A percentile compares a stretch with the other conserved stretches of the same genome.
phyloP scores from a whole-genome alignment of 2,888 invertebrate species.

The Belgica antarctica region DNA sequence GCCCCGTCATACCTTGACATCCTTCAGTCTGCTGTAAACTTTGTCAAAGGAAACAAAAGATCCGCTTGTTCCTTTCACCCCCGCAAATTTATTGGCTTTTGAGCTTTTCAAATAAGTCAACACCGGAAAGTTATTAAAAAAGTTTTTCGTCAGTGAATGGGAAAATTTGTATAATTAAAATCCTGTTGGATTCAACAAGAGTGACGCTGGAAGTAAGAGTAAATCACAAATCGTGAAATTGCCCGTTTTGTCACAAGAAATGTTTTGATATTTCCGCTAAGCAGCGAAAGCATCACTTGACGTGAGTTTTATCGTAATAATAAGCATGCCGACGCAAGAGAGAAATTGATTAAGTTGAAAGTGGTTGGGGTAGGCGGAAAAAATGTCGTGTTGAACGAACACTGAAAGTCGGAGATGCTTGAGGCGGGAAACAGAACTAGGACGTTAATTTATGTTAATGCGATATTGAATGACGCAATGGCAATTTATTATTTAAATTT shows the following conservation, averaged over 20 bases:
- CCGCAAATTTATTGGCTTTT: not conserved
- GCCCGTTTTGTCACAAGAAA: not conserved
- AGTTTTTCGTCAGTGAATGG: not conserved
- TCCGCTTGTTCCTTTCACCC: no score
- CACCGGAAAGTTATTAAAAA: not conserved
- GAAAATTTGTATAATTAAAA: not conserved
- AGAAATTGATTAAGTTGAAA: conserved; percentile 11
- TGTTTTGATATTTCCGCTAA: not conserved
- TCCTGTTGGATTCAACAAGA: not conserved
- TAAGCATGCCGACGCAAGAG: conserved; percentile 4
- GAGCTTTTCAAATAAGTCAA: not conserved
- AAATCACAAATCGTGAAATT: not conserved
- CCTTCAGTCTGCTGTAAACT: no score
- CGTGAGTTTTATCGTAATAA: conserved; percentile 14
- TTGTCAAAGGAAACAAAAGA: no score
- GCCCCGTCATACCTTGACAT: no score
- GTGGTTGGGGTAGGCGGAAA: not conserved
- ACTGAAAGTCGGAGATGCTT: not conserved
- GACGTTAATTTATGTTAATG: conserved; percentile 42
- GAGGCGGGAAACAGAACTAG: not conserved
- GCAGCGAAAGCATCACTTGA: not conserved
- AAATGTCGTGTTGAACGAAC: not conserved
- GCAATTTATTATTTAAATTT: conserved; percentile 43
- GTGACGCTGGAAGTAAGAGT: not conserved
- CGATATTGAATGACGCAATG: conserved; percentile 41